Evolutionary conservation across 2,113 vertebrate genomes (phyloP).

Genomic region (Hippocampus abdominalis): DNA sequence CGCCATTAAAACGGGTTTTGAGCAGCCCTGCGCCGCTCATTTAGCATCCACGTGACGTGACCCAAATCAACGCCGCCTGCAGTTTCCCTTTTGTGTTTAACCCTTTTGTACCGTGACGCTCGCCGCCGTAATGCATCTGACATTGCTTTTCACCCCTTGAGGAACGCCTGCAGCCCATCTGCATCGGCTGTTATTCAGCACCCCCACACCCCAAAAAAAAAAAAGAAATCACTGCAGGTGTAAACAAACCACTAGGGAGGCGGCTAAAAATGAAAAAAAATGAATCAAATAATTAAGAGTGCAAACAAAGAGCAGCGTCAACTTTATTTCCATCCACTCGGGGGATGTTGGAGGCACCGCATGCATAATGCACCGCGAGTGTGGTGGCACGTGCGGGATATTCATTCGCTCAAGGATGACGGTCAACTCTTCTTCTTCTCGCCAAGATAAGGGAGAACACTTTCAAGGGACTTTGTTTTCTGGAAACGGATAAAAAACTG

Average conservation of each 20-base stretch:
- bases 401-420: neutral
- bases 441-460: neutral
- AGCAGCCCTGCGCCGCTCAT: neutral
- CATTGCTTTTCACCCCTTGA: constrained; percentile 28
- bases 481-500: neutral
- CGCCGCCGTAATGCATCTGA: constrained; percentile 27
- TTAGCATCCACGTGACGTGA: neutral
- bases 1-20: neutral
- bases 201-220: constrained; percentile 38
- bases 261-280: neutral
- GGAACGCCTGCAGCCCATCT: constrained; percentile 54
- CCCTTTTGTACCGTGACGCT: constrained; percentile 32
- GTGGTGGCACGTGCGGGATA: neutral
- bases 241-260: constrained; percentile 52
- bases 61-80: constrained; percentile 13
- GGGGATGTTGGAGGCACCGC: constrained; percentile 72
- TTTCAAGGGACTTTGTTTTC: neutral
- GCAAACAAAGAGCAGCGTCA: constrained; percentile 76
- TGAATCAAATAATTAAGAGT: constrained; percentile 64
- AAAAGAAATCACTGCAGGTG: constrained; percentile 73
- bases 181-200: constrained; percentile 44
- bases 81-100: constrained; percentile 18
- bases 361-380: constrained; percentile 64
- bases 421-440: neutral
- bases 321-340: constrained; percentile 77